Conservation (phyloP, 1,140 invertebrate genomes). For the Homalodisca vitripennis region DNA sequence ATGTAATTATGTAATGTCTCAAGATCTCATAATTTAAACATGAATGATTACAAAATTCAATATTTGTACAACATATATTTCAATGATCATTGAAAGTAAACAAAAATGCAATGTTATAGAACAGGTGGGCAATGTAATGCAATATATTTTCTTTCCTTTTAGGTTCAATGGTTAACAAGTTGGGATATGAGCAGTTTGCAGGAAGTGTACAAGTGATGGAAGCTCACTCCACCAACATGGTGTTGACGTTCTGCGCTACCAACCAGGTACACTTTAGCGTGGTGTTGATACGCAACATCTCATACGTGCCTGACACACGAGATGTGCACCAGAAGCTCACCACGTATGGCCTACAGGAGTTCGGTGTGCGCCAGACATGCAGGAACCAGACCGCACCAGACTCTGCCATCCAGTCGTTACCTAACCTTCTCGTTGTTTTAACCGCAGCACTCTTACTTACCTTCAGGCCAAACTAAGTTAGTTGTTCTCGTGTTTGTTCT, state of each 20-base stretch:
- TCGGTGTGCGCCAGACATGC: neutral
- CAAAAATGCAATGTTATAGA: too few species aligned
- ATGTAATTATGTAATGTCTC: too few species aligned
- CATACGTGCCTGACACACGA: neutral
- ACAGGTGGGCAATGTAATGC: neutral
- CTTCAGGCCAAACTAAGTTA: too few species aligned
- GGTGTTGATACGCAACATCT: conserved; percentile 51
- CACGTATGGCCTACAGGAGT: neutral
- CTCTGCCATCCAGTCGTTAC: too few species aligned
- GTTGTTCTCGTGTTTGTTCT: too few species aligned
- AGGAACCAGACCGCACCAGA: neutral
- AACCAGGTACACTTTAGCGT: conserved; percentile 64
- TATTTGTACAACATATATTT: too few species aligned
- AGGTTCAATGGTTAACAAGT: conserved; percentile 48
- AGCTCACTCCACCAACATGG: conserved; percentile 67
- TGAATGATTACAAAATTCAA: too few species aligned
- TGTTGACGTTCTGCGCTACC: conserved; percentile 68
- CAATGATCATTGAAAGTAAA: too few species aligned
- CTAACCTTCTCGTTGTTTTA: too few species aligned
- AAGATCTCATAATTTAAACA: too few species aligned
- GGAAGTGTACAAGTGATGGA: conserved; percentile 73
- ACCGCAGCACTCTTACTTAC: too few species aligned
- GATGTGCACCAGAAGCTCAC: neutral
- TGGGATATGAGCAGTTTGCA: conserved; percentile 65
- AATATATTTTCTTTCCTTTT: neutral